Conservation (phyloP, 2,797 vertebrate genomes). For the Hozukius guyotensis region DNA sequence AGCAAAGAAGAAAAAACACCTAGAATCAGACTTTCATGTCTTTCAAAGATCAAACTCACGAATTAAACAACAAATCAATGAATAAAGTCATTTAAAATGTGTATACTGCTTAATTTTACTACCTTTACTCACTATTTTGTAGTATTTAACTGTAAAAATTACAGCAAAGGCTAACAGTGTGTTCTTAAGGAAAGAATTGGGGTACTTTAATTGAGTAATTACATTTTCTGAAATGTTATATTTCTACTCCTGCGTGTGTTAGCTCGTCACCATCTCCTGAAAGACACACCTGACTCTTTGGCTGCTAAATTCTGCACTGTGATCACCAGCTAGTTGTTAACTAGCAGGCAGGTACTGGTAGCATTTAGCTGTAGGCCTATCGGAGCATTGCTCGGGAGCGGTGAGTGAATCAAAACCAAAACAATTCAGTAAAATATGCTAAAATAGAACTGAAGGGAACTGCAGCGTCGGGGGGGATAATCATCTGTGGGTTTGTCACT, state of each 20-base stretch:
- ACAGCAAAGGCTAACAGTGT: background rate
- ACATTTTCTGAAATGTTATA: background rate
- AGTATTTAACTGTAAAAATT: background rate
- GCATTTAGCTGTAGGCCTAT: background rate
- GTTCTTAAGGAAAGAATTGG: background rate
- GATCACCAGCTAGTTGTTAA: background rate
- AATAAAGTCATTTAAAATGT: background rate
- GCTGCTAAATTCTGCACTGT: background rate
- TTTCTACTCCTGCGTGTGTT: background rate
- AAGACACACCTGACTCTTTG: background rate
- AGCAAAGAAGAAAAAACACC: background rate
- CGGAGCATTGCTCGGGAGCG: too few relatives aligned
- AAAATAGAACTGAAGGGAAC: background rate
- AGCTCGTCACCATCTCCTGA: background rate
- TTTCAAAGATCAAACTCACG: background rate
- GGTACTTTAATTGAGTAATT: background rate
- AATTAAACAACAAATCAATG: background rate
- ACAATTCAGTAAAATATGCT: background rate
- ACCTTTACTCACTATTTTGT: background rate
- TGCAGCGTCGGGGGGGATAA: background rate
- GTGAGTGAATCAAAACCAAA: background rate
- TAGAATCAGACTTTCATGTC: background rate
- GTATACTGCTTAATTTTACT: background rate
- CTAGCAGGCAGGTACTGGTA: too few relatives aligned
- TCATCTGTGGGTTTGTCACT: background rate